These are phyloP conservation scores for Leptoteleia sp. DNA, from an alignment of 1,140 invertebrate genomes.

Conservation along the genomic window DNA sequence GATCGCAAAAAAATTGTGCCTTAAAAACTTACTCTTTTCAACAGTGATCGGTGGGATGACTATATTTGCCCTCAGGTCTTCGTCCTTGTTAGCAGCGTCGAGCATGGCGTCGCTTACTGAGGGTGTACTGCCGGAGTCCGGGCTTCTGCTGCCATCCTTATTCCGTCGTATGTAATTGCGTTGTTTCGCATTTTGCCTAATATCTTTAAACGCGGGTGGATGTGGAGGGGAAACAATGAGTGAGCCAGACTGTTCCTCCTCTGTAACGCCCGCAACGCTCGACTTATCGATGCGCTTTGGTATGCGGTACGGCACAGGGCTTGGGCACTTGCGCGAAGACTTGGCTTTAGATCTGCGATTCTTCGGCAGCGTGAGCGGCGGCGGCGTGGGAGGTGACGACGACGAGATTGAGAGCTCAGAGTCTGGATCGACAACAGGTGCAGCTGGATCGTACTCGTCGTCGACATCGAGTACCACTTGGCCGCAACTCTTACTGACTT, in stretches of 20 bases:
- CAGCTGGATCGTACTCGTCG: conserved; percentile 30
- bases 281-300: conserved; percentile 72
- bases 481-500: background rate
- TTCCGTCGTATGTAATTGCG: conserved; percentile 85
- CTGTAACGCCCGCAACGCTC: conserved; percentile 73
- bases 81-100: conserved; percentile 77
- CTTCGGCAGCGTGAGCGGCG: conserved; percentile 54
- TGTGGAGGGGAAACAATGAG: conserved; percentile 78
- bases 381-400: conserved; percentile 29
- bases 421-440: conserved; percentile 12
- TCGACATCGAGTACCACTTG: background rate
- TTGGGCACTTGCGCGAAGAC: conserved; percentile 74
- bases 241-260: conserved; percentile 79
- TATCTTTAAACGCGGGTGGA: conserved; percentile 83
- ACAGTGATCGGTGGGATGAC: conserved; percentile 65
- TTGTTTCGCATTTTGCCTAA: conserved; percentile 83
- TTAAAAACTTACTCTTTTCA: conserved; percentile 78
- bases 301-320: conserved; percentile 75
- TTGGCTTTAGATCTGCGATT: conserved; percentile 73
- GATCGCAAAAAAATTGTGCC: background rate
- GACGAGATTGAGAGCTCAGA: conserved; percentile 21
- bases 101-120: conserved; percentile 46
- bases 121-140: conserved; percentile 54
- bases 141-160: conserved; percentile 82
- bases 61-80: conserved; percentile 76